phyloP scores from a whole-genome alignment of 2,888 invertebrate species.

The Meta bourneti region DNA sequence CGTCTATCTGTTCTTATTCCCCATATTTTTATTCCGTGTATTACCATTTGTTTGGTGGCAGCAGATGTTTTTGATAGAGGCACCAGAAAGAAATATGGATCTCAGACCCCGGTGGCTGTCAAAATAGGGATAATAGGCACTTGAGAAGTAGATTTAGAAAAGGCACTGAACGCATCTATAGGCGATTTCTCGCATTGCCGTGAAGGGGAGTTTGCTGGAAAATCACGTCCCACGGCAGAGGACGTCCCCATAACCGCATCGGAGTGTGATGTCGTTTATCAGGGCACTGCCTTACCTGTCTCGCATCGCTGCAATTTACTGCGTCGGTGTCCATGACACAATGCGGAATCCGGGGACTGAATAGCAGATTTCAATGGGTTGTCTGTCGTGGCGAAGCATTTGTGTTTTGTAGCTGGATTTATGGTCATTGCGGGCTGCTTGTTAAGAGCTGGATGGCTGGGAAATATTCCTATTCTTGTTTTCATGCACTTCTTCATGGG shows the following conservation, averaged over 20 bases:
- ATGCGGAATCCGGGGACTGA: not conserved
- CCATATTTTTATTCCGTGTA: not conserved
- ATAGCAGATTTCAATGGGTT: not conserved
- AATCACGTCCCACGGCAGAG: constrained; percentile 27
- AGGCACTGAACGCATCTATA: not conserved
- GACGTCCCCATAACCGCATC: constrained; percentile 25
- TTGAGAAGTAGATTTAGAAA: constrained; percentile 37
- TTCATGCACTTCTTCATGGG: no score
- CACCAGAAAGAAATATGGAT: constrained; percentile 46
- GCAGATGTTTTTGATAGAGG: constrained; percentile 47
- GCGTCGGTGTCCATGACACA: constrained; percentile 31
- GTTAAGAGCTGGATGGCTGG: not conserved
- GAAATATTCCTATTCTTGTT: no score
- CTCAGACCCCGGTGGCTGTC: constrained; percentile 34
- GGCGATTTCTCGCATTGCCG: constrained; percentile 20
- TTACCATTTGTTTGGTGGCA: constrained; percentile 41
- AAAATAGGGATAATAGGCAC: constrained; percentile 64
- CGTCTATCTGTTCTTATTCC: not conserved
- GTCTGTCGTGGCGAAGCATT: not conserved
- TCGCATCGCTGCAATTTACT: constrained; percentile 25
- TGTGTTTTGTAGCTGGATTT: not conserved
- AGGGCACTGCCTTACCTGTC: constrained; percentile 41
- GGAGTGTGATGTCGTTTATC: constrained; percentile 36
- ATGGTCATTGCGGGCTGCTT: not conserved
- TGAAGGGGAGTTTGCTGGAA: constrained; percentile 23